Evolutionary conservation across 2,113 vertebrate genomes (phyloP), one percentile per base, ranked within the genome.

Genomic region (Grantiella picta): DNA sequence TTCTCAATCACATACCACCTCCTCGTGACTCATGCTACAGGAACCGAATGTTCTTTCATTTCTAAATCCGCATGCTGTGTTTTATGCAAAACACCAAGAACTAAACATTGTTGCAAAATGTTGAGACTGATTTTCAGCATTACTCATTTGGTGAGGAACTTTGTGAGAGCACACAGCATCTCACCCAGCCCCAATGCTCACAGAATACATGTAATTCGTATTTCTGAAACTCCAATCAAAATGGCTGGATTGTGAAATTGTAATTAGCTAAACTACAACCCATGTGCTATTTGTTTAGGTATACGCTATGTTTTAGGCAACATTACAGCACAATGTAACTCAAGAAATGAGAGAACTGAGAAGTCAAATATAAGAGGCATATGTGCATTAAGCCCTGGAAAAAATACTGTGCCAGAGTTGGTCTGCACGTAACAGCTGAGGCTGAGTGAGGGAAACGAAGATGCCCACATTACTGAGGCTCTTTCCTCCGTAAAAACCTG

Each of bases 31-130:
- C 87, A 94, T 54, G 31, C 82, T 71, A 84, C 66, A 90, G 50
- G 92, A 96, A 97, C 96, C 1, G 6, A 96, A 93, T 92, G 92
- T 84, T 94, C 89, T 61, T 86, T 82, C 83, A 47, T 68, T 81
- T 77, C 91, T 93, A 88, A 90, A 91, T 82, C 61, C 0, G 5
- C 72, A 59, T 42, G 53, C 31, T 93, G 84, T 85, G 50, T 75
- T 95, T 96, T 45, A 73, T 66, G 72, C 80, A 87, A 95, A 85
- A 68, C 53, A 84, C 65, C 73, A 66, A 82, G 90, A 81, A 89
- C 65, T 36, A 85, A 92, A 92, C 57, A 78, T 33, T 86, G 85
- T 35, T 63, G 85, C 77, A 94, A 85, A 94, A 89, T 35, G 73
- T 69, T 78, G 71, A 81, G 82, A 76, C 0, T 59, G 70, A 77